Evolutionary conservation across 2,888 invertebrate species (phyloP).

Genomic region (Meloe dianella): DNA sequence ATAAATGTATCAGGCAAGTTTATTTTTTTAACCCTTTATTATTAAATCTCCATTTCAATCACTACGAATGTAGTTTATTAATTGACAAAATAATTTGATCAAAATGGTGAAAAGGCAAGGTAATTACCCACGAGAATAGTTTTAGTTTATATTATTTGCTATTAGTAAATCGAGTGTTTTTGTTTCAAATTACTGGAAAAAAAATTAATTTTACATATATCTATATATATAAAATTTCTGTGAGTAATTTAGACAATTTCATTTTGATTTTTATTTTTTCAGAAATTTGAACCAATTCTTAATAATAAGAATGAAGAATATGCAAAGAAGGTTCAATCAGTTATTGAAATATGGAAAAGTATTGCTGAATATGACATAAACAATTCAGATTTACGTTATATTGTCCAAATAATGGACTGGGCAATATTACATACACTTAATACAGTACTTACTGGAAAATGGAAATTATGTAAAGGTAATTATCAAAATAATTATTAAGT

Average conservation of each 20-base stretch:
- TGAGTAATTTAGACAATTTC: conserved; percentile 21
- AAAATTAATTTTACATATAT: no score
- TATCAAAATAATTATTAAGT: conserved; percentile 10
- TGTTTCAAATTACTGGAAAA: background rate
- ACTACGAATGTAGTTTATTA: background rate
- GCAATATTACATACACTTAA: conserved; percentile 56
- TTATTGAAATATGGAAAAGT: conserved; percentile 54
- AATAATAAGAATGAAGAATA: conserved; percentile 53
- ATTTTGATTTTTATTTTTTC: no score
- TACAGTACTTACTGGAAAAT: conserved; percentile 55
- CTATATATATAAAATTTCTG: no score
- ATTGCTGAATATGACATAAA: conserved; percentile 47
- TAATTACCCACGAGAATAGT: conserved; percentile 9
- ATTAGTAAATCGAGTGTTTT: no score
- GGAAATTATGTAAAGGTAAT: conserved; percentile 54
- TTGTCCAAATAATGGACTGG: conserved; percentile 56
- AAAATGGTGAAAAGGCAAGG: background rate
- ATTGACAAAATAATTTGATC: background rate
- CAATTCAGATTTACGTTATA: conserved; percentile 49
- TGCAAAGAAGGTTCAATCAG: conserved; percentile 50
- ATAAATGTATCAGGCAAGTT: background rate
- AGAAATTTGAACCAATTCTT: conserved; percentile 54
- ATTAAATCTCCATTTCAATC: no score
- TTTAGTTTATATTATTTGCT: background rate
- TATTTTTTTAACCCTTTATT: background rate